phyloP scores from a whole-genome alignment of 1,140 invertebrate species.

The Lineus longissimus region DNA sequence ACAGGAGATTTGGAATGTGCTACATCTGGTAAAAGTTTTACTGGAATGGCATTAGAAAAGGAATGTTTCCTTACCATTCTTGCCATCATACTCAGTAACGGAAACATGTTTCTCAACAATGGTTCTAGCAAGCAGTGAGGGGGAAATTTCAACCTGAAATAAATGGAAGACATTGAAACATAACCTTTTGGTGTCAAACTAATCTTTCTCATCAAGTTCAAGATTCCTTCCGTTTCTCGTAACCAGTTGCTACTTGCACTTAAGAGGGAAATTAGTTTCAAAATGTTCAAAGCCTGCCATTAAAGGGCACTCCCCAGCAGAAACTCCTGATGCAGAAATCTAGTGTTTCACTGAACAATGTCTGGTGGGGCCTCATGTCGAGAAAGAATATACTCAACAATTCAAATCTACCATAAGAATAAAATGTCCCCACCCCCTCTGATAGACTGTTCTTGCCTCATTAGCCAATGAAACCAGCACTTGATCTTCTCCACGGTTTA shows the following conservation, averaged over 20 bases:
- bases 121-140: slow-evolving; percentile 64
- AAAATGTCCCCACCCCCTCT: too few species aligned
- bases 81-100: slow-evolving; percentile 22
- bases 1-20: too few species aligned
- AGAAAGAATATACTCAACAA: too few species aligned
- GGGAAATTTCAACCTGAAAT: slow-evolving; percentile 54
- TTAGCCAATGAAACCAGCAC: too few species aligned
- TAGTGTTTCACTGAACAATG: too few species aligned
- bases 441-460: too few species aligned
- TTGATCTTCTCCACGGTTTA: too few species aligned
- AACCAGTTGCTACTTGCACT: neutral
- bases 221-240: neutral
- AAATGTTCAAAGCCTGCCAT: neutral
- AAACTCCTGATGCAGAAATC: too few species aligned
- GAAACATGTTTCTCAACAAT: slow-evolving; percentile 62
- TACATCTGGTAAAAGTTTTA: too few species aligned
- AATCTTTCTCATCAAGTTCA: neutral
- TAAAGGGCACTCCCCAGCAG: neutral
- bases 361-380: too few species aligned
- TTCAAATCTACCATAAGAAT: too few species aligned
- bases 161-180: neutral
- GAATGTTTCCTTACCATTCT: slow-evolving; percentile 13
- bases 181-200: neutral
- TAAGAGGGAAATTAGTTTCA: neutral
- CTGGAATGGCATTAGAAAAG: too few species aligned